Evolutionary conservation across 2,888 invertebrate species (phyloP).

Genomic region (Drosophila yooni): DNA sequence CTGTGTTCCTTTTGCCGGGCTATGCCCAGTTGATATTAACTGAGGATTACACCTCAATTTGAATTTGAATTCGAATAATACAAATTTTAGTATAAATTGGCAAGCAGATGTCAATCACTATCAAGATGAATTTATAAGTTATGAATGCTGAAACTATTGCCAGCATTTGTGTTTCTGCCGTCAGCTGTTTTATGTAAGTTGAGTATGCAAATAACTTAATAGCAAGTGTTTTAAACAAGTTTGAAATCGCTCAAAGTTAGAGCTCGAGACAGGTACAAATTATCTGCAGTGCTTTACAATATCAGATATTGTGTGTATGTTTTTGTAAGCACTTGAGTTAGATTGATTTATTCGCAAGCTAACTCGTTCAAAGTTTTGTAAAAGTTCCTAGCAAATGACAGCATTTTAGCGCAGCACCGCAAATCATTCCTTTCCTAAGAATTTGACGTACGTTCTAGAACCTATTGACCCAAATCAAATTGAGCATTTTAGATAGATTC

Average conservation of each 20-base stretch:
- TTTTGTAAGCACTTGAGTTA: conserved; percentile 2
- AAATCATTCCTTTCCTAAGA: neutral
- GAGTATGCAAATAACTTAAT: neutral
- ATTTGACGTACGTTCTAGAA: conserved; percentile 1
- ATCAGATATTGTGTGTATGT: neutral
- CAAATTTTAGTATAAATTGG: neutral
- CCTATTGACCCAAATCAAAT: conserved; percentile 11
- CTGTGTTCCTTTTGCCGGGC: neutral
- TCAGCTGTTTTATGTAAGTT: neutral
- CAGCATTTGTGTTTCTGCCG: neutral
- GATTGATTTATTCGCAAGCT: conserved; percentile 9
- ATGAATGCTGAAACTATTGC: neutral
- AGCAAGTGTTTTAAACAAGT: neutral
- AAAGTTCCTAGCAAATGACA: neutral
- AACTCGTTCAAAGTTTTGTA: neutral
- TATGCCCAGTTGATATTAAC: neutral
- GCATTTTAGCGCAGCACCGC: neutral
- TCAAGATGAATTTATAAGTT: neutral
- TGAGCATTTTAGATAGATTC: neutral
- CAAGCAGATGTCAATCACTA: neutral
- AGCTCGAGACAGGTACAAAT: neutral
- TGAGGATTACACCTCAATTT: neutral
- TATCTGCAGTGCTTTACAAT: neutral
- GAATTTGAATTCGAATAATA: neutral
- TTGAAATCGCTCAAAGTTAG: neutral